These are phyloP conservation scores for Podiceps cristatus DNA, from an alignment of 2,113 vertebrate species.

Conservation along the genomic window DNA sequence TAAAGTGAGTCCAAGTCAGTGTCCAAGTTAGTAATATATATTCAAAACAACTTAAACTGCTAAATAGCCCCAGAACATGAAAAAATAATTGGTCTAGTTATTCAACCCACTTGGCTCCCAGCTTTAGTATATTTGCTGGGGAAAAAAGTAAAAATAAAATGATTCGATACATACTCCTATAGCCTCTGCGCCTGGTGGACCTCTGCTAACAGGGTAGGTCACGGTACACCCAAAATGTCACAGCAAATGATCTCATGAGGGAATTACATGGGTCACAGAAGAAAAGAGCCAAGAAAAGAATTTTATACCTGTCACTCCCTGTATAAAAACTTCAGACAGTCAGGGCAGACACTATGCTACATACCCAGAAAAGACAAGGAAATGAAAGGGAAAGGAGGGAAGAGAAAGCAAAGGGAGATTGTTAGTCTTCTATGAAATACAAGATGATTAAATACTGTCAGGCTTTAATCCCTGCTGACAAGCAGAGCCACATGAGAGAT, in stretches of 20 bases:
- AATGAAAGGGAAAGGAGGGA: constrained; percentile 30
- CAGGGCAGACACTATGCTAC: not conserved
- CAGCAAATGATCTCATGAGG: constrained; percentile 47
- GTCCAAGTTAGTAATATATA: not conserved
- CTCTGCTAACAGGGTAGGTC: constrained; percentile 51
- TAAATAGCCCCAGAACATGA: not conserved
- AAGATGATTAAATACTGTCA: constrained; percentile 66
- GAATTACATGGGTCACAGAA: constrained; percentile 39
- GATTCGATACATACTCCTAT: not conserved
- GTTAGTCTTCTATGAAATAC: constrained; percentile 47
- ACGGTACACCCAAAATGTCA: constrained; percentile 37
- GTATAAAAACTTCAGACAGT: constrained; percentile 24
- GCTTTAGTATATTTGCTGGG: not conserved
- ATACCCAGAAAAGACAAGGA: constrained; percentile 4
- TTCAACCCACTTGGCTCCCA: not conserved
- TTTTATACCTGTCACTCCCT: constrained; percentile 24
- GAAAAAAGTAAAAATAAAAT: not conserved
- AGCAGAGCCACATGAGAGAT: constrained; percentile 39
- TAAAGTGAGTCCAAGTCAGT: not conserved
- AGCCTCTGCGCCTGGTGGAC: not conserved
- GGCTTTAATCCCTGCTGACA: constrained; percentile 61
- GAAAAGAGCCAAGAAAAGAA: constrained; percentile 31
- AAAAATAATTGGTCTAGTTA: not conserved
- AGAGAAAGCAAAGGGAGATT: constrained; percentile 31
- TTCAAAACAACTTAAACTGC: not conserved